Evolutionary conservation across 1,140 invertebrate species (phyloP), one percentile per base, ranked within the genome.

Genomic region (Carposina sasakii): DNA sequence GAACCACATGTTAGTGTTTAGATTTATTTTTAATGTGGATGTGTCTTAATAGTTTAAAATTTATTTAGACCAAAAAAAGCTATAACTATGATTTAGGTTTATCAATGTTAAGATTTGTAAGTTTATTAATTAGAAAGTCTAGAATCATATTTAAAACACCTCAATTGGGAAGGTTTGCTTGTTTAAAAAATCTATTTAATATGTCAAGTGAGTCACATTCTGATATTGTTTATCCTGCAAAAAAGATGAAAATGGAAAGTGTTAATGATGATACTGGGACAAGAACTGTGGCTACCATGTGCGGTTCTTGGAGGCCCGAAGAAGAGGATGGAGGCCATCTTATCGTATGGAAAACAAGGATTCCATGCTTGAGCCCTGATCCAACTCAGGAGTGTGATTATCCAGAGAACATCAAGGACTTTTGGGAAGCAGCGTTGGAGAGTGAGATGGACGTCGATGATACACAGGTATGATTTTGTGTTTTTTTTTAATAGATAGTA

Each of bases 271-370:
- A 22, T 22, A 19, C 39, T 10, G 37, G 50, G 36, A 61, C 28
- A 28, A 76, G 85, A 56, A 85, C 81, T 50, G 78, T 86, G 2
- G 70, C 66, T n/a, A 85, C 81, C 16, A 85, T 84, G 81, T 86
- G 85, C 67, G 85, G 85, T 44, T 63, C 81, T 20, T 86, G 85
- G 85, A 66, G 85, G 42, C 73, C 72, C 12, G 72, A 83, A 12
- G 84, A 86, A 62, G 73, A 67, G 48, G 75, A 86, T 64, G 85
- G 85, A 9, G 85, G 85, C 5, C 51, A 79, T 6, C 70, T 85
- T 20, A 65, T 86, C 24, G 77, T 86, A 0, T 73, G 85, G n/a
- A 69, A 71, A 42, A 69, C 57, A 1, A 67, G 78, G 22, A 42
- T 63, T 30, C 52, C 64, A 1, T 69, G 79, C 42, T 52, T 85